phyloP scores from a whole-genome alignment of 2,113 vertebrate species.

The Cinclus mexicanus region DNA sequence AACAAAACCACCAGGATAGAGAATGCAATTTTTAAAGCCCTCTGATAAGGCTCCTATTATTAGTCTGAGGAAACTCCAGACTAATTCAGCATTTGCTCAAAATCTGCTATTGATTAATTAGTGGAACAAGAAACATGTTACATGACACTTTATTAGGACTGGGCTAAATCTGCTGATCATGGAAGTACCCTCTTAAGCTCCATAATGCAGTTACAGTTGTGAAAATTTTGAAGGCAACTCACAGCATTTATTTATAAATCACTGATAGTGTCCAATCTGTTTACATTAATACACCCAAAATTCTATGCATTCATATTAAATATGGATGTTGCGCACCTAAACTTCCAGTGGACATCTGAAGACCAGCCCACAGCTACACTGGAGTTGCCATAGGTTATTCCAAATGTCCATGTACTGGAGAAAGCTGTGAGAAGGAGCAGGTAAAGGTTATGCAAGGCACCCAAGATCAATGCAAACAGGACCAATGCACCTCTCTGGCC shows the following conservation, averaged over 20 bases:
- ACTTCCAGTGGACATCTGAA: neutral
- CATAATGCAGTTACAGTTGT: accelerated
- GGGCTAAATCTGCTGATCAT: neutral
- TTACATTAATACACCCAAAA: neutral
- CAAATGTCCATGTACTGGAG: neutral
- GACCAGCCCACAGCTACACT: neutral
- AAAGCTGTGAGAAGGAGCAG: neutral
- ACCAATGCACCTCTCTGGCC: neutral
- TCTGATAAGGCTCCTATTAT: neutral
- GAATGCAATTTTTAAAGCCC: neutral
- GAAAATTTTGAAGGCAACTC: neutral
- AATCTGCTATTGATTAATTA: neutral
- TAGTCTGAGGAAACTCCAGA: neutral
- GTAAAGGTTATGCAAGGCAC: neutral
- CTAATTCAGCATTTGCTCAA: neutral
- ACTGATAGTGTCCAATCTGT: neutral
- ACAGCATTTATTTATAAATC: neutral
- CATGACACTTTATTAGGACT: neutral
- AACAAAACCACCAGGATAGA: neutral
- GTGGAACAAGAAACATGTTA: neutral
- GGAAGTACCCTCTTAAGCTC: neutral
- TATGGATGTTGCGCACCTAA: neutral
- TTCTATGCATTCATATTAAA: neutral
- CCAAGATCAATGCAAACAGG: neutral
- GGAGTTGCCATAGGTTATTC: neutral